Evolutionary conservation across 2,113 vertebrate species (phyloP), one percentile per base, ranked within the genome.

Genomic region (Pelecanus crispus): DNA sequence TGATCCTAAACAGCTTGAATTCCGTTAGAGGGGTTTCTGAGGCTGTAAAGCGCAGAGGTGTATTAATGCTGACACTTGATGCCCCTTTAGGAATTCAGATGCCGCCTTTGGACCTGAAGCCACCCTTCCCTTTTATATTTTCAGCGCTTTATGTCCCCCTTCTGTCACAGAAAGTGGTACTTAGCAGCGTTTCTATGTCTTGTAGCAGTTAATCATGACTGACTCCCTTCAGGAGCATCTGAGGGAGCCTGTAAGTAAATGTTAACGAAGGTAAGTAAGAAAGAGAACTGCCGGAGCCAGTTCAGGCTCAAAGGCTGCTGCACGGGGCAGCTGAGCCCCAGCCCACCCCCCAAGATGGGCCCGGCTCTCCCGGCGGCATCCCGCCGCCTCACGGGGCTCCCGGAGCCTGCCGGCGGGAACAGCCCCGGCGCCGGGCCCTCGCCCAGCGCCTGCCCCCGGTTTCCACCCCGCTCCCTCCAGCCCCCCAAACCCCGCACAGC

Each of bases 401-500:
- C 4, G 21, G 18, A 10, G 21, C 18, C 18, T 3, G 2, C 20
- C 19, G 28, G 21, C 24, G 6, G 26, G 21, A 1, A n/a, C 20
- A 8, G 12, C 25, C 20, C 21, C 25, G 4, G 47, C 19, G 12
- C 52, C 18, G 6, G 9, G 11, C 9, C 7, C 56, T 20, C 31
- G 44, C 8, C 28, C n/a, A 6, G 18, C 4, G 12, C 29, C 44
- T 36, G 16, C 10, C 38, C 50, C 63, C 38, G 13, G 6, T 6
- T 45, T 29, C 58, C 67, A 44, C 17, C 4, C 31, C 17, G 21
- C 21, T 36, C n/a, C n/a, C n/a, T n/a, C 42, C 13, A 4, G 15
- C 34, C 56, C 18, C 40, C 42, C 22, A 38, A 59, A 32, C 15
- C 12, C 24, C 47, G n/a, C 45, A 21, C 24, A 25, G 32, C 45